Evolutionary conservation across 2,888 invertebrate genomes (phyloP), one percentile per base, ranked within the genome.

Genomic region (Brenthis hecate): DNA sequence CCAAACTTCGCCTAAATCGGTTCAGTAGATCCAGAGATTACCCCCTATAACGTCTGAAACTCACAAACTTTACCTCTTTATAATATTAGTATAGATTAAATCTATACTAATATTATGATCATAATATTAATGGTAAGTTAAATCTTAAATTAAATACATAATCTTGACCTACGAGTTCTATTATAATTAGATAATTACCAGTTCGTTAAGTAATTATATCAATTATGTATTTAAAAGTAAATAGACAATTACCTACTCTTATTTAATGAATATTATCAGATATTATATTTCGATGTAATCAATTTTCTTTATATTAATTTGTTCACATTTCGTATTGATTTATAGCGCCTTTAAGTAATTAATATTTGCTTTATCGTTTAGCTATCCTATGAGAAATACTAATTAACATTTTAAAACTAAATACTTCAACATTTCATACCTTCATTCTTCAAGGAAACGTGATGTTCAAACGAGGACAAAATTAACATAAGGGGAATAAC

Each of bases 401-500:
- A n/a, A 56, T 32, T 32, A 56, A 36, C n/a, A 32, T 32, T 55
- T 55, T 55, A 14, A 28, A 55, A 28, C 3, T 60, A 13, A 14
- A n/a, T 16, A 8, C 48, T 47, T 43, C 16, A 3, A 11, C 50
- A 23, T 3, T 58, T 32, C 64, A 48, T 72, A 72, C 72, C 72
- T 51, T 23, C 71, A 70, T 71, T 63, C 56, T 70, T 66, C 63
- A 56, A 56, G 19, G 54, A 57, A 65, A 63, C 66, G 58, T 54
- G 56, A 56, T 53, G 50, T 53, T 48, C 28, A 63, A 68, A 53
- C 48, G 50, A 67, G 57, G 56, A 56, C 65, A 53, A 63, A 70
- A 63, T 66, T 58, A 70, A 56, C 68, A 70, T 66, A 56, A 48
- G 58, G 68, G 56, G 62, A 70, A 65, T 57, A 56, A 70, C 61